Percentiles rank a stretch among this genome's conserved stretches.
phyloP scores from a whole-genome alignment of 1,140 invertebrate genomes.

The Zaprionus gabonicus region DNA sequence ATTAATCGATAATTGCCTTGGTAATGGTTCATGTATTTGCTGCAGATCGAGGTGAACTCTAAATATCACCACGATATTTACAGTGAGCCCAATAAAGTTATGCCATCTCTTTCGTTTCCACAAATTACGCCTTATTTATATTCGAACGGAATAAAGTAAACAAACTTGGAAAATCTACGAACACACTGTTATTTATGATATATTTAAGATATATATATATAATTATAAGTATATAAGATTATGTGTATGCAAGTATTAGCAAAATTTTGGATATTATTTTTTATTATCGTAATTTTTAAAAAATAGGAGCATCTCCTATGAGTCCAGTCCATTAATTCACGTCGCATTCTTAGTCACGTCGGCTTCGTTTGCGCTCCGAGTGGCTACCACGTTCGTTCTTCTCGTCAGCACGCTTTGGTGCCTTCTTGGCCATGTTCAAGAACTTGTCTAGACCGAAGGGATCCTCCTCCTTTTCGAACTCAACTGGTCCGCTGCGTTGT shows the following conservation, averaged over 20 bases:
- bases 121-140: background rate
- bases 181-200: slow-evolving; percentile 3
- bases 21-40: no score
- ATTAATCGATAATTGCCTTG: no score
- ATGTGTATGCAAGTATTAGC: slow-evolving; percentile 21
- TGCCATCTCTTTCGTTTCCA: background rate
- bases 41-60: background rate
- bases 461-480: slow-evolving; percentile 98
- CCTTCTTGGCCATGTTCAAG: slow-evolving; percentile 97
- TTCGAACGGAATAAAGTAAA: background rate
- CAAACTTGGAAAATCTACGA: background rate
- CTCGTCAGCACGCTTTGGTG: slow-evolving; percentile 84
- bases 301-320: slow-evolving; percentile 8
- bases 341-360: slow-evolving; percentile 51
- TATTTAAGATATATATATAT: background rate
- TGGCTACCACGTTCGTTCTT: slow-evolving; percentile 69
- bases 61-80: background rate
- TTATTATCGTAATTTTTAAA: slow-evolving; percentile 11
- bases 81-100: background rate
- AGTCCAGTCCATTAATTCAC: slow-evolving; percentile 1
- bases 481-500: slow-evolving; percentile 95
- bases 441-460: slow-evolving; percentile 99
- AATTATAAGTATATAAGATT: slow-evolving; percentile 11
- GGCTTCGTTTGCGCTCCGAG: slow-evolving; percentile 65
- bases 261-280: slow-evolving; percentile 9